Percentiles rank a stretch among this genome's conserved stretches.
These are phyloP conservation scores for Linurgus olivaceus DNA, from an alignment of 2,797 vertebrate species.

Conservation along the genomic window DNA sequence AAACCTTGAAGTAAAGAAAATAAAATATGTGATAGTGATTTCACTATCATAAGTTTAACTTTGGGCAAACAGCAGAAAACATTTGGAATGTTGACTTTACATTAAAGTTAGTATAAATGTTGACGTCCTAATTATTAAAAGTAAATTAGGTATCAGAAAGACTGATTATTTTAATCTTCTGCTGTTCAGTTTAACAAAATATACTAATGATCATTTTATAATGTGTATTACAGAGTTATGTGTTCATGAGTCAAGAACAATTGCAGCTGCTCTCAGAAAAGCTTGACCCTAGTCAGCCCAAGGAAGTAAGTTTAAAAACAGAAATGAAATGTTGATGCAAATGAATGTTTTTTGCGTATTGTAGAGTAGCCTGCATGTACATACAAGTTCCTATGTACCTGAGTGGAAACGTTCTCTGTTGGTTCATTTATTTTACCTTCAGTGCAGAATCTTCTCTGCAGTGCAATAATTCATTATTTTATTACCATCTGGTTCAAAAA, in stretches of 20 bases:
- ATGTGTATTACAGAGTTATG: constrained; percentile 85
- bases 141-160: neutral
- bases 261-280: constrained; percentile 88
- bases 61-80: neutral
- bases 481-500: neutral
- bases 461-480: neutral
- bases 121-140: neutral
- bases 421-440: neutral
- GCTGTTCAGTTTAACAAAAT: neutral
- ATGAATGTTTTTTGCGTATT: neutral
- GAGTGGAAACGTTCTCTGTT: neutral
- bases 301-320: constrained; percentile 82
- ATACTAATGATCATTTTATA: constrained; percentile 15
- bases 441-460: neutral
- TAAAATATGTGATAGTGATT: neutral
- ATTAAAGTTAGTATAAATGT: neutral
- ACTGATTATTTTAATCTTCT: constrained; percentile 17
- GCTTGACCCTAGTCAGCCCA: constrained; percentile 85
- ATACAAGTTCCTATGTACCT: neutral
- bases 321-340: neutral
- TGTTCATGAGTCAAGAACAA: constrained; percentile 93
- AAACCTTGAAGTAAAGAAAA: neutral
- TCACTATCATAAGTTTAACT: neutral
- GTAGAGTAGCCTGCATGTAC: neutral
- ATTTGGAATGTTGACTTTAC: neutral